Percentiles rank a stretch among this genome's conserved stretches.
These are phyloP conservation scores for Buceros bicornis DNA, from an alignment of 2,797 vertebrate species.

Conservation along the genomic window DNA sequence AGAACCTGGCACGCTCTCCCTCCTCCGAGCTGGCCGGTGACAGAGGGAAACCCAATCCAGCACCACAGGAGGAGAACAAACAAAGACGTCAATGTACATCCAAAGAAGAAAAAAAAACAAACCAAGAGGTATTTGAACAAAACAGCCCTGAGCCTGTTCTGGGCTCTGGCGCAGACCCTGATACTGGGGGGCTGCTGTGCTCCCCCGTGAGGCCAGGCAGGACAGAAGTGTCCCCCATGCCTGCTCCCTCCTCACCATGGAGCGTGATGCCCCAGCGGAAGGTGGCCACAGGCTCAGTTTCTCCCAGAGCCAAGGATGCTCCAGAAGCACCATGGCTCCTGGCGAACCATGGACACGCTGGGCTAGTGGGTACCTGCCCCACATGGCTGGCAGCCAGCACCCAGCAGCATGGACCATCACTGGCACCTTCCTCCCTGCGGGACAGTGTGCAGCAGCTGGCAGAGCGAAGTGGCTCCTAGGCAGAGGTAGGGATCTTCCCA, in stretches of 20 bases:
- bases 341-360: rapidly evolving
- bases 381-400: neutral
- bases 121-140: neutral
- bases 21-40: neutral
- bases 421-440: rapidly evolving
- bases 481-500: neutral
- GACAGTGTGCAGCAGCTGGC: neutral
- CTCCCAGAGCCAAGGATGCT: rapidly evolving
- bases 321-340: neutral
- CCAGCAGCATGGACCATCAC: rapidly evolving
- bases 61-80: neutral
- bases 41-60: conserved; percentile 41
- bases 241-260: neutral
- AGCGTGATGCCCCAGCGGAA: rapidly evolving
- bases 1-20: neutral
- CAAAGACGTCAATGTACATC: conserved; percentile 50
- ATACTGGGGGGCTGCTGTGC: neutral
- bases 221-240: neutral
- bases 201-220: rapidly evolving
- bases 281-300: rapidly evolving
- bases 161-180: neutral
- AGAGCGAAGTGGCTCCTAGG: neutral
- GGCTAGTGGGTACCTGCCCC: neutral
- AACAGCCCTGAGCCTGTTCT: neutral
- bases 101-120: neutral